Evolutionary conservation across 2,113 vertebrate species (phyloP).

Genomic region (Ophiodon elongatus): DNA sequence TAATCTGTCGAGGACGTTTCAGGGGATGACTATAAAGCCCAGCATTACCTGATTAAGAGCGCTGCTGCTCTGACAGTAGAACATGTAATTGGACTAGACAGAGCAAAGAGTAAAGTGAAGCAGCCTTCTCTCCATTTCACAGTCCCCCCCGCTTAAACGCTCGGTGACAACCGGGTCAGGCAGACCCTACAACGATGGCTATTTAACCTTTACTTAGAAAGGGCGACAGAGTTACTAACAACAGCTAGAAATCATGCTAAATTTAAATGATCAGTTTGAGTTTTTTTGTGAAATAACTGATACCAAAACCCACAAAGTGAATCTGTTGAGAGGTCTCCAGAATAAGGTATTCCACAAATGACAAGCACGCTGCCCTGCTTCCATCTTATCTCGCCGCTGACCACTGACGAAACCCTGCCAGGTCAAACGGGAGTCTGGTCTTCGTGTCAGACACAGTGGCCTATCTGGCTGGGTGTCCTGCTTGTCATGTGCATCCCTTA

Average conservation of each 20-base stretch:
- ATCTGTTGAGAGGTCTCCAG: not conserved
- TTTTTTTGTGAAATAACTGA: not conserved
- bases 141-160: conserved; percentile 18
- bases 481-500: too few relatives aligned
- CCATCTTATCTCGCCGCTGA: not conserved
- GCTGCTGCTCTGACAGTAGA: conserved; percentile 65
- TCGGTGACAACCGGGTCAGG: conserved; percentile 51
- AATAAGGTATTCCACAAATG: not conserved
- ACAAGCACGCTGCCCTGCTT: not conserved
- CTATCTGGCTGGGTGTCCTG: not conserved
- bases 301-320: not conserved
- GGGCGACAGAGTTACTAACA: not conserved
- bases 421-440: conserved; percentile 26
- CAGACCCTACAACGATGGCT: conserved; percentile 31
- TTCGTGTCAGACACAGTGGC: conserved; percentile 10
- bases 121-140: conserved; percentile 33
- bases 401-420: conserved; percentile 4
- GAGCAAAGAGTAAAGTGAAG: conserved; percentile 65
- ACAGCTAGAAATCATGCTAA: not conserved
- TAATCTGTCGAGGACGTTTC: conserved; percentile 54
- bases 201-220: conserved; percentile 49
- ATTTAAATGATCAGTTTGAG: not conserved
- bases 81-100: conserved; percentile 81
- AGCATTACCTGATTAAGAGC: conserved; percentile 78
- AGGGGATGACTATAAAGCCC: conserved; percentile 61